Base-by-base conservation (phyloP, 2,888 invertebrate species). In the Rhopalosiphum nymphaeae region DNA sequence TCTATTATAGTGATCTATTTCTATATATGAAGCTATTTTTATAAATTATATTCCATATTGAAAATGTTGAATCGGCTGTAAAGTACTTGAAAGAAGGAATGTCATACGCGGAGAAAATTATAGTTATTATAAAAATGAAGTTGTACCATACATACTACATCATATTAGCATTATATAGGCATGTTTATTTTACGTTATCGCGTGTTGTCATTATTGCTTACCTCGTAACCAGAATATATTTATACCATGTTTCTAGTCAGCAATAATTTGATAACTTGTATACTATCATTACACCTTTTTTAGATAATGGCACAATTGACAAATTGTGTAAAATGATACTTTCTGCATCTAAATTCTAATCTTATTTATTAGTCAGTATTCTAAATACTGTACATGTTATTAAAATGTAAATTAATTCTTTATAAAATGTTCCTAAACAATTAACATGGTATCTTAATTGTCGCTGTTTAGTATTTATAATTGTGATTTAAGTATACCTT, bases 1-100 rank as follows among this genome's bases (percentile, higher is more conserved):
- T n/a, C n/a, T n/a, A n/a, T n/a, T n/a, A n/a, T n/a, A n/a, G n/a
- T n/a, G n/a, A n/a, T n/a, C n/a, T n/a, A n/a, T n/a, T 98, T 94
- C 96, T 98, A 46, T 97, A 98, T 95, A 96, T 98, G 95, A 98
- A 98, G 95, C 96, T 98, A 95, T 98, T 97, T 7, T n/a, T n/a
- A n/a, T n/a, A 98, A 98, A 96, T 97, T 98, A 94, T 96, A 97
- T 94, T 96, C 98, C 21, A 97, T 97, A 96, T 97, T 95, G 96
- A 97, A 95, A 96, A 97, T 88, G 95, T 96, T 26, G 96, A 96
- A 86, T 96, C 97, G 95, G 97, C 97, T 0, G 95, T 97, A 56
- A 95, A 96, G 84, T 97, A 97, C 94, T 96, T 98, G 53, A 97
- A 97, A 95, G 96, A 96, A n/a, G n/a, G n/a, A n/a, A n/a, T n/a